Evolutionary conservation across 1,140 invertebrate genomes (phyloP).

Genomic region (Lordiphosa mommai): DNA sequence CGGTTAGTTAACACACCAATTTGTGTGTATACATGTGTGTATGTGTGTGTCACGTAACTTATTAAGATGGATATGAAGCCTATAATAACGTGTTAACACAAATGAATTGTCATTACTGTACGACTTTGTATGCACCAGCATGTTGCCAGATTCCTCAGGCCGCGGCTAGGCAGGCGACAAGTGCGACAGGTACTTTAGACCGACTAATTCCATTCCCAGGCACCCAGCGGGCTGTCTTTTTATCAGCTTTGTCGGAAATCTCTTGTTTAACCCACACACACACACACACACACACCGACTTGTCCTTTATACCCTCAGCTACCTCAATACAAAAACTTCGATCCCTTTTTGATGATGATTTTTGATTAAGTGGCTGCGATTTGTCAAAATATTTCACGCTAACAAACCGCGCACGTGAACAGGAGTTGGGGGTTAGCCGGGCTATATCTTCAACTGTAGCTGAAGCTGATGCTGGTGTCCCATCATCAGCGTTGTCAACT

Average conservation of each 20-base stretch:
- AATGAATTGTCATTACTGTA: constrained; percentile 67
- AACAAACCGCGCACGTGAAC: constrained; percentile 56
- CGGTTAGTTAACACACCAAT: constrained; percentile 5
- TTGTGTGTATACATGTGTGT: constrained; percentile 1
- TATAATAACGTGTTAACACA: constrained; percentile 71
- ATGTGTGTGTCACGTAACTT: constrained; percentile 60
- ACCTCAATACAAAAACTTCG: constrained; percentile 72
- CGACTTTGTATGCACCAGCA: constrained; percentile 10
- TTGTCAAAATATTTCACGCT: constrained; percentile 79
- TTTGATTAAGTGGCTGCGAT: constrained; percentile 78
- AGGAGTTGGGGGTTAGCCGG: constrained; percentile 28
- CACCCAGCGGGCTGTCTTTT: constrained; percentile 20
- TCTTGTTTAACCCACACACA: constrained; percentile 55
- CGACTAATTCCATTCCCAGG: constrained; percentile 30
- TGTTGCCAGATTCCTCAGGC: constrained; percentile 1
- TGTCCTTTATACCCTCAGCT: constrained; percentile 51
- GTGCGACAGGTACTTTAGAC: no score
- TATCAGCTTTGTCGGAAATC: constrained; percentile 60
- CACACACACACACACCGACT: constrained; percentile 6
- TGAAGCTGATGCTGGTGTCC: constrained; percentile 4
- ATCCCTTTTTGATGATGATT: constrained; percentile 76
- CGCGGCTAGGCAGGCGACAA: constrained; percentile 31
- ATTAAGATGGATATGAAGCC: constrained; percentile 64
- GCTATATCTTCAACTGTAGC: constrained; percentile 4
- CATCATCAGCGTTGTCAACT: constrained; percentile 55